Evolutionary conservation across 2,797 vertebrate genomes (phyloP).

Genomic region (Paguma larvata): DNA sequence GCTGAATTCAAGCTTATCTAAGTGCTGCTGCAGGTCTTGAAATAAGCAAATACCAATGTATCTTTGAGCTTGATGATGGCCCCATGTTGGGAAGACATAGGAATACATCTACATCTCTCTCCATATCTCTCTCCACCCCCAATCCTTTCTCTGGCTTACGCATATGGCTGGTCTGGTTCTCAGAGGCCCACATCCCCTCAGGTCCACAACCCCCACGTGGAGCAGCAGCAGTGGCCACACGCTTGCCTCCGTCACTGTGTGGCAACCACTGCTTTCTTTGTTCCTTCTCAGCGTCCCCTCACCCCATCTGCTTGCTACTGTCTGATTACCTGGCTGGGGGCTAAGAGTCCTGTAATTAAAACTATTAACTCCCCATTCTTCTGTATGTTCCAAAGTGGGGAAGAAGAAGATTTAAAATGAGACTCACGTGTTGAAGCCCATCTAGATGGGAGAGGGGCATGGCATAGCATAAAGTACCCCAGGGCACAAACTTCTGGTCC

Average conservation of each 20-base stretch:
- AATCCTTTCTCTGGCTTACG: not conserved
- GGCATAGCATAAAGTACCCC: accelerated
- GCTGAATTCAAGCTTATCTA: not conserved
- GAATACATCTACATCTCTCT: too few species aligned
- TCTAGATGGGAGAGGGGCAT: not conserved
- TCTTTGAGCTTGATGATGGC: not conserved
- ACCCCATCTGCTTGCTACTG: not conserved
- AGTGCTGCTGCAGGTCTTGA: not conserved
- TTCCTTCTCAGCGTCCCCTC: not conserved
- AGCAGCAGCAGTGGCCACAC: accelerated
- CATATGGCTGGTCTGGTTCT: not conserved
- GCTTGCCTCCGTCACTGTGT: accelerated
- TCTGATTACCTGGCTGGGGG: conserved; percentile 35
- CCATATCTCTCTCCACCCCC: not conserved
- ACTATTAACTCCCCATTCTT: not conserved
- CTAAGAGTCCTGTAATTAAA: conserved; percentile 25
- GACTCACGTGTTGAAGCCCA: not conserved
- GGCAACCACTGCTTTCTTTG: not conserved
- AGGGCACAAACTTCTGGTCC: not conserved
- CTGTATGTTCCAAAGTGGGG: not conserved
- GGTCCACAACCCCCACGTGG: accelerated
- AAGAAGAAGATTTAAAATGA: not conserved
- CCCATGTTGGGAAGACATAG: not conserved
- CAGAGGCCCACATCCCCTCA: not conserved
- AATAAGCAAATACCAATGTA: not conserved